Evolutionary conservation across 2,797 vertebrate genomes (phyloP), one percentile per base, ranked within the genome.

Genomic region (Anguilla obscura): DNA sequence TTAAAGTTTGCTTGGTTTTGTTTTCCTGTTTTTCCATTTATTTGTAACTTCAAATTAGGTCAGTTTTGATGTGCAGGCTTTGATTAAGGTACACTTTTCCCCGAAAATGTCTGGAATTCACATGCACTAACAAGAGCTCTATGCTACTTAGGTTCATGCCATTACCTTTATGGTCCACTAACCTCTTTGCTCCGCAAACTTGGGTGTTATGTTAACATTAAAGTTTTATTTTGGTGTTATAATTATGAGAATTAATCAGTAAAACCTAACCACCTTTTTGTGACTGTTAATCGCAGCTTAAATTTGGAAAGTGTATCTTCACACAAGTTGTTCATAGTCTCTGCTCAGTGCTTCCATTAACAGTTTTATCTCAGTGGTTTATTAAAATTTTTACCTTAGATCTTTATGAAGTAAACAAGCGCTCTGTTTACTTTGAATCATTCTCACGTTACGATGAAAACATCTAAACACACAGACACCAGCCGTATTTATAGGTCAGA

Each of bases 21-120:
- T 27, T 71, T 87, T 91, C 60, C 10, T 69, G 0, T 63, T 90
- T 24, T 85, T 33, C 60, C 86, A n/a, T 18, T 48, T 79, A 88
- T 92, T 89, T 88, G 76, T 89, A 63, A 91, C 89, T 84, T 91
- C 85, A 91, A 93, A 91, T 90, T 50, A 56, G 79, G 88, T 89
- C 87, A 86, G 89, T 90, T 90, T 90, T 92, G 88, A 91, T 90
- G 36, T 86, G 24, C 14, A 86, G 54, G 48, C 56, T 93, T 91
- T 89, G 85, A 91, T 93, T 88, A 85, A 66, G 84, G 76, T 36
- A 58, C 40, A 76, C 87, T 18, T 79, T 54, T 79, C 84, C 88
- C 54, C 16, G 82, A 3, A 18, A 9, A 21, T 84, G 86, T 71
- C 60, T 50, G 86, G 86, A 76, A 66, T 27, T 54, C 27, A 63